Base-by-base conservation (phyloP, 1,140 invertebrate genomes). In the Bombus cullumanus region DNA sequence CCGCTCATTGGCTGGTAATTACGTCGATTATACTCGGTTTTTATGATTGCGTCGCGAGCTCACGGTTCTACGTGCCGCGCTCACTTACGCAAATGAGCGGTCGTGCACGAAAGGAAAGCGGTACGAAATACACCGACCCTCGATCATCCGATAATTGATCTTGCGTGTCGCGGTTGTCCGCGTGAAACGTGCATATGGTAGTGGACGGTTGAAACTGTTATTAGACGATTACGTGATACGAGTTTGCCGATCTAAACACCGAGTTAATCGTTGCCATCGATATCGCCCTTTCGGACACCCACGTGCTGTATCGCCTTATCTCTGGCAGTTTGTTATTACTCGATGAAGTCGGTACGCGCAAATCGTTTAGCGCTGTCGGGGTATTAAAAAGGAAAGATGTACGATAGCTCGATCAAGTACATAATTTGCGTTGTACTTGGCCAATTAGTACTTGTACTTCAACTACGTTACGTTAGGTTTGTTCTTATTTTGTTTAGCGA, bases 21-120 rank as follows among this genome's bases (percentile, higher is more conserved):
- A 90, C 83, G 73, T 59, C 80, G 86, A 90, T 90, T 90, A 90
- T 86, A 75, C 81, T 72, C 72, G 59, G 37, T 85, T 90, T 90
- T 88, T 90, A 86, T 79, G 68, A 83, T 83, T 68, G 81, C 81
- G 43, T 68, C 83, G 79, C 57, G n/a, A 76, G 66, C 79, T 72
- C 79, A 57, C 71, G 53, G 66, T 80, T 76, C 86, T 87, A 75
- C 76, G 39, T 78, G 77, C 73, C 75, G 62, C 53, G 37, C 66
- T 74, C 47, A 64, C 77, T 88, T 79, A 69, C 83, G 84, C 81
- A 86, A 82, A 91, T 86, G 47, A 90, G 39, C 71, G 59, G 41
- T n/a, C 34, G 43, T n/a, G 62, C 80, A 72, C 53, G 57, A 64
- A 18, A 73, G 84, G 22, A 41, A 68, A 69, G 18, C 34, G 31